Base-by-base conservation (phyloP, 2,888 invertebrate genomes). In the Ametastegia equiseti region DNA sequence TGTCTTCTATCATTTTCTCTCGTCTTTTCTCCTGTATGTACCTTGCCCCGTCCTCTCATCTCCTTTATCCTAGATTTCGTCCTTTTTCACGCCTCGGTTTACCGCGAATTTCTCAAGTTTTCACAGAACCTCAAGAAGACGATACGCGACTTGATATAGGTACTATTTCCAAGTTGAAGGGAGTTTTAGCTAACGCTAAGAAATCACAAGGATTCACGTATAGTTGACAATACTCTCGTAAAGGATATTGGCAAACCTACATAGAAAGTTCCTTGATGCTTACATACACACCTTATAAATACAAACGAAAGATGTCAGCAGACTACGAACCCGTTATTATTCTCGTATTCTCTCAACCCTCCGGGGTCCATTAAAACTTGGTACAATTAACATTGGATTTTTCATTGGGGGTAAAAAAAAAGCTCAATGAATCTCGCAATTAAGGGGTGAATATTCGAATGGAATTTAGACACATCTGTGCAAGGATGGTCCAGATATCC, bases 1-100 rank as follows among this genome's bases (percentile, higher is more conserved):
- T 45, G 71, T 71, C 33, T 71, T 71, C 71, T 71, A 71, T 71
- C 71, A 71, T 71, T 71, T 71, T 71, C 71, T 42, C 47, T 71
- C 47, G 45, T 71, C 23, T 47, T 47, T 71, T 27, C 47, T 45
- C 30, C 23, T 9, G 45, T n/a, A n/a, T n/a, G n/a, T n/a, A n/a
- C n/a, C n/a, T n/a, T n/a, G n/a, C n/a, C n/a, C n/a, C n/a, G n/a
- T 39, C 67, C 19, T 60, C 30, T 9, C 47, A 15, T 9, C 60
- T 60, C 60, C 7, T 9, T 9, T 60, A 0, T 2, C 4, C 47
- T 47, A 23, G 9, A 42, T 11, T 42, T 42, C 42, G 7, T 1
- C 11, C 42, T 11, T 54, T 23, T 54, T 23, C 9, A 7, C 23
- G 23, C 54, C 54, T 23, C 65, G 65, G 36, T 19, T 36, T 3